These are phyloP conservation scores for Pristis pectinata DNA, from an alignment of 2,797 vertebrate species.

Conservation along the genomic window DNA sequence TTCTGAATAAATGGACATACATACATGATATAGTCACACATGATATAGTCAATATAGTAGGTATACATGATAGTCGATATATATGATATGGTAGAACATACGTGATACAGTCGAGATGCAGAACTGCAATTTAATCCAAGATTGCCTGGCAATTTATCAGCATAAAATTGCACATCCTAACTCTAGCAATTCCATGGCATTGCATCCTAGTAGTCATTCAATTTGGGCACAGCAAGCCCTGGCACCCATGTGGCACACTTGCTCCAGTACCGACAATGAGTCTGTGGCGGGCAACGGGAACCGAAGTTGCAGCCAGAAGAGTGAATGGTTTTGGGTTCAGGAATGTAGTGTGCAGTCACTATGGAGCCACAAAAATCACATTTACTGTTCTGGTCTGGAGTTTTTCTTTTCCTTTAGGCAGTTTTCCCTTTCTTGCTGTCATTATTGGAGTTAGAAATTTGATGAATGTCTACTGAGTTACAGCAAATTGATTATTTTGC, in stretches of 20 bases:
- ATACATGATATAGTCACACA: too few relatives aligned
- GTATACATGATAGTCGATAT: too few relatives aligned
- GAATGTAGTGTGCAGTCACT: not conserved
- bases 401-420: not conserved
- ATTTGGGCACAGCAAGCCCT: not conserved
- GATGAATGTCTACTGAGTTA: not conserved
- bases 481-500: conserved; percentile 16
- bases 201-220: not conserved
- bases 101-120: not conserved
- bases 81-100: not conserved
- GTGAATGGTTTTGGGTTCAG: not conserved
- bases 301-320: not conserved
- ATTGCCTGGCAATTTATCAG: not conserved
- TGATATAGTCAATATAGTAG: too few relatives aligned
- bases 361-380: not conserved
- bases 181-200: not conserved
- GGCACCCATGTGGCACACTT: not conserved
- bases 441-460: not conserved
- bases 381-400: not conserved
- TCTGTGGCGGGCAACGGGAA: not conserved
- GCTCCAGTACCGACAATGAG: not conserved
- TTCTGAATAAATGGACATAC: not conserved
- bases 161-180: not conserved
- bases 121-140: not conserved
- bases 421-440: conserved; percentile 4